phyloP scores from a whole-genome alignment of 1,140 invertebrate genomes.

The Hyles euphorbiae region DNA sequence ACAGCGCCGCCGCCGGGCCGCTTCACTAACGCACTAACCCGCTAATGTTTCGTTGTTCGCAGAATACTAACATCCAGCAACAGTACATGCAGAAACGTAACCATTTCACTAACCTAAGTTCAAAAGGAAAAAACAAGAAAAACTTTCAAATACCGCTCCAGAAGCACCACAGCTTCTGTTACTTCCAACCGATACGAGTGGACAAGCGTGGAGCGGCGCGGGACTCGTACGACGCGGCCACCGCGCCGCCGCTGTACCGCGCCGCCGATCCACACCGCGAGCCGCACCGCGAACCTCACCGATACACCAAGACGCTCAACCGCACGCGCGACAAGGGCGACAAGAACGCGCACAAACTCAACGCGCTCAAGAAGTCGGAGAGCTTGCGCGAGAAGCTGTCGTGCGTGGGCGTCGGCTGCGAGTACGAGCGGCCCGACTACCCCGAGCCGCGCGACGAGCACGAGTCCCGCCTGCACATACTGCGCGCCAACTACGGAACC shows the following conservation, averaged over 20 bases:
- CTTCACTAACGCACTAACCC: conserved; percentile 46
- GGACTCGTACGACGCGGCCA: conserved; percentile 68
- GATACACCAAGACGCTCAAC: conserved; percentile 71
- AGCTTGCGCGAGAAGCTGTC: conserved; percentile 70
- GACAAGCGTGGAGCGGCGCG: conserved; percentile 64
- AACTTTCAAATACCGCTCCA: conserved; percentile 79
- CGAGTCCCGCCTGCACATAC: no score
- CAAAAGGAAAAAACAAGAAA: conserved; percentile 74
- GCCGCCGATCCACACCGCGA: conserved; percentile 54
- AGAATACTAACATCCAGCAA: conserved; percentile 76
- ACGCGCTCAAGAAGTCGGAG: conserved; percentile 70
- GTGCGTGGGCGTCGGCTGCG: conserved; percentile 68
- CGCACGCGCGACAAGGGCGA: conserved; percentile 67
- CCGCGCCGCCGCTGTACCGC: conserved; percentile 64
- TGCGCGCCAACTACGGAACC: no score
- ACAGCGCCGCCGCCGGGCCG: not conserved
- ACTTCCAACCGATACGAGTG: conserved; percentile 79
- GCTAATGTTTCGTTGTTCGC: conserved; percentile 41
- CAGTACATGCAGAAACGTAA: conserved; percentile 73
- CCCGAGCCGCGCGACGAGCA: conserved; percentile 70
- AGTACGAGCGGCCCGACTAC: conserved; percentile 65
- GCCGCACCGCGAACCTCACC: conserved; percentile 62
- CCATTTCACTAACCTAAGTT: conserved; percentile 63
- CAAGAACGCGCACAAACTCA: conserved; percentile 62
- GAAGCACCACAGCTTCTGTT: conserved; percentile 81